Evolutionary conservation across 2,888 invertebrate species (phyloP), one percentile per base, ranked within the genome.

Genomic region (Mesorhabditis spiculigera): DNA sequence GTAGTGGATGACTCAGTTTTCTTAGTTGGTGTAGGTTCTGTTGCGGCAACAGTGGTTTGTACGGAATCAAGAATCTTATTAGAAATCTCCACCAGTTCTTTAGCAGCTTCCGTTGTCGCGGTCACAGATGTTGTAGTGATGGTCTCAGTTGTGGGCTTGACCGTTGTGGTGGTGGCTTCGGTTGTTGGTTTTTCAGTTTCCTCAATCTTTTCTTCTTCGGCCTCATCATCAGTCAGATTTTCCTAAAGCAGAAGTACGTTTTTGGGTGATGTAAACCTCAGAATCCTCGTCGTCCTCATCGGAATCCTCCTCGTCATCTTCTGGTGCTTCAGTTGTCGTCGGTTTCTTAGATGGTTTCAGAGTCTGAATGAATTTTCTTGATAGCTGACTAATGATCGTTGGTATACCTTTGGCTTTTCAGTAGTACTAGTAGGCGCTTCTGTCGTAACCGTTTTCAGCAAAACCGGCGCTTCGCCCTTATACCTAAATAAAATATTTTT

Each of bases 371-470:
- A 50, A 13, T 13, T 13, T 50, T 50, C 2, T n/a, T 50, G 1
- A 50, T n/a, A 1, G 8, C n/a, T 50, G 3, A n/a, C 58, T 50
- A 28, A 13, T 13, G 58, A 50, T 50, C 1, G n/a, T 50, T 50
- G 58, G 58, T n/a, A 13, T 50, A 50, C 58, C 8, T 50, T 50
- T 50, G 58, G 58, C 58, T 50, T 50, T 50, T 50, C 58, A n/a
- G 58, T 50, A n/a, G 58, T n/a, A 28, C 1, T 28, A 28, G 28
- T 28, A 28, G 28, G 28, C 0, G 58, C n/a, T 10, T 10, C 58
- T 50, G 58, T 50, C 8, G 58, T 50, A n/a, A 10, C n/a, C 10
- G 58, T 10, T 13, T n/a, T 10, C 10, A 50, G 58, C 8, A 50
- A n/a, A 50, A 50, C 10, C n/a, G 58, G 58, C 8, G 58, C 58